These are phyloP conservation scores for Suillia variegata DNA, from an alignment of 2,888 invertebrate species.

Conservation along the genomic window DNA sequence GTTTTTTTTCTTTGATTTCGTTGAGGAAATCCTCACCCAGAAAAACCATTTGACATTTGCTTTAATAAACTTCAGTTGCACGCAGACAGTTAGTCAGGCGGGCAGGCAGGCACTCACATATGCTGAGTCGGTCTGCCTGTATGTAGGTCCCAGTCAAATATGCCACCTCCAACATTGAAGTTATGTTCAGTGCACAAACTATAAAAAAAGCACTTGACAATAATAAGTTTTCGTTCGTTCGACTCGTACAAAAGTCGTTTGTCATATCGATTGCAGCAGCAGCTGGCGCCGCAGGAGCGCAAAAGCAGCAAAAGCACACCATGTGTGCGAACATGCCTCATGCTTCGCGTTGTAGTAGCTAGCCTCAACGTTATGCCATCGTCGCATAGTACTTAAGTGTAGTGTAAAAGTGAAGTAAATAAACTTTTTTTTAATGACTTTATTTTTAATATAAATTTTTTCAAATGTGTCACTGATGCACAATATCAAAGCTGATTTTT, in stretches of 20 bases:
- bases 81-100: too few species aligned
- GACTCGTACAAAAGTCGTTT: constrained; percentile 24
- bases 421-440: too few species aligned
- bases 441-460: too few species aligned
- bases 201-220: constrained; percentile 23
- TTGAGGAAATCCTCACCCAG: background rate
- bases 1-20: background rate
- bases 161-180: background rate
- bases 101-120: background rate
- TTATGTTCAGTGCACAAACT: too few species aligned
- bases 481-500: too few species aligned
- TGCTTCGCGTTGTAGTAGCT: background rate
- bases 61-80: background rate
- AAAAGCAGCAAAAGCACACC: background rate
- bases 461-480: too few species aligned
- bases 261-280: constrained; percentile 22
- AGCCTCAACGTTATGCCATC: background rate
- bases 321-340: background rate
- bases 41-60: background rate
- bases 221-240: constrained; percentile 18
- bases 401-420: too few species aligned
- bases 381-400: too few species aligned
- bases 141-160: background rate
- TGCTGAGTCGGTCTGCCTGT: background rate
- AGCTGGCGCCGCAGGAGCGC: background rate